Evolutionary conservation across 2,113 vertebrate species (phyloP), one percentile per base, ranked within the genome.

Genomic region (Megalops atlanticus): DNA sequence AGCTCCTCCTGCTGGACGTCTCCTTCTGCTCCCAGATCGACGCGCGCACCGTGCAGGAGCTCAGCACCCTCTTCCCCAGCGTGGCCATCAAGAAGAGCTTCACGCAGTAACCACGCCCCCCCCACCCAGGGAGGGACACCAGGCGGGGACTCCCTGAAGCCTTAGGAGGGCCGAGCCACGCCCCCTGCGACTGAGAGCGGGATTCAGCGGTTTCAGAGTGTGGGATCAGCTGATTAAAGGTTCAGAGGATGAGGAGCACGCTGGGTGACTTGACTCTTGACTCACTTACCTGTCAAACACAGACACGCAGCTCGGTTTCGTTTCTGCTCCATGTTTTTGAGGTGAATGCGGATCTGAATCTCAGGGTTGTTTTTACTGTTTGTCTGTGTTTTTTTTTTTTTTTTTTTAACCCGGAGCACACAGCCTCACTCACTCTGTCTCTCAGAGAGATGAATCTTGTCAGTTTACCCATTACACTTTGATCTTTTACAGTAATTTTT

Each of bases 11-110:
- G 84, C 92, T 99, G 31, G 98, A 99, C 68, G 95, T 99, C 86
- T 99, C 98, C 91, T 99, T 99, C 94, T 99, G 98, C 91, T 99
- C 97, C 0, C 97, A 99, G 91, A 95, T 99, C 72, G 98, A 99
- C 92, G 96, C 93, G 77, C 94, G 95, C 84, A 92, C 94, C 24
- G 96, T 98, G 70, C 94, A 98, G 76, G 98, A 99, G 88, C 93
- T 99, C 82, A 94, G 91, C 54, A 90, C 92, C 78, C 94, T 90
- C 87, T 99, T 97, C 84, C 98, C 97, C 74, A 95, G 94, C 4
- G 96, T 99, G 80, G 93, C 95, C 90, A 98, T 99, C 90, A 99
- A 99, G 89, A 98, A 97, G 92, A 99, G 98, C 89, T 99, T 98
- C 91, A 99, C 97, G 84, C 97, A 99, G 89, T 99, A 93, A 99